Evolutionary conservation across 1,140 invertebrate species (phyloP).

Genomic region (Nixonia krombeini): DNA sequence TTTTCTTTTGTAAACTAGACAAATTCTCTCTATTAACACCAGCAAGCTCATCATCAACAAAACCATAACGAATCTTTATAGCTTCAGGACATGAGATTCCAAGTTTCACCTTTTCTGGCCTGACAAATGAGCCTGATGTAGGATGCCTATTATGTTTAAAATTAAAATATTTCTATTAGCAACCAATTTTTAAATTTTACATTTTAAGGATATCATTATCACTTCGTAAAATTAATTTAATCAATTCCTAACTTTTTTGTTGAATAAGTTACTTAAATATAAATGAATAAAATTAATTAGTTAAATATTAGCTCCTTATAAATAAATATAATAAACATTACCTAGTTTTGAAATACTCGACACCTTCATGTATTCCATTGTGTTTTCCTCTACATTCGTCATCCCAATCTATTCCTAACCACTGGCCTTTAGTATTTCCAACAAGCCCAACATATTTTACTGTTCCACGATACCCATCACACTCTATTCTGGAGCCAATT

Average conservation of each 20-base stretch:
- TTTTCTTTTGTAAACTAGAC: constrained; percentile 75
- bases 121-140: constrained; percentile 88
- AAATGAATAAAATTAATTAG: too few relatives aligned
- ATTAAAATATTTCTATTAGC: not conserved
- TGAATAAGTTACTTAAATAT: too few relatives aligned
- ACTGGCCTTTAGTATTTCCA: constrained; percentile 75
- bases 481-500: constrained; percentile 73
- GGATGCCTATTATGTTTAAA: constrained; percentile 66
- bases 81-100: constrained; percentile 80
- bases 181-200: not conserved
- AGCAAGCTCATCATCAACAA: constrained; percentile 74
- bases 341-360: constrained; percentile 87
- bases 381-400: constrained; percentile 89
- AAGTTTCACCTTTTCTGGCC: constrained; percentile 83
- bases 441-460: constrained; percentile 76
- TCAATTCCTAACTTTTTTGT: too few relatives aligned
- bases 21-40: constrained; percentile 76
- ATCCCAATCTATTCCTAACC: constrained; percentile 97
- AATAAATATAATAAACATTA: too few relatives aligned
- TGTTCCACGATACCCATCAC: constrained; percentile 73
- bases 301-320: too few relatives aligned
- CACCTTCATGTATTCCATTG: constrained; percentile 85
- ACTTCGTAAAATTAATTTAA: too few relatives aligned
- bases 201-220: too few relatives aligned
- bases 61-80: constrained; percentile 81